Base-by-base conservation (phyloP, 2,113 vertebrate genomes). In the Donacobius atricapilla region DNA sequence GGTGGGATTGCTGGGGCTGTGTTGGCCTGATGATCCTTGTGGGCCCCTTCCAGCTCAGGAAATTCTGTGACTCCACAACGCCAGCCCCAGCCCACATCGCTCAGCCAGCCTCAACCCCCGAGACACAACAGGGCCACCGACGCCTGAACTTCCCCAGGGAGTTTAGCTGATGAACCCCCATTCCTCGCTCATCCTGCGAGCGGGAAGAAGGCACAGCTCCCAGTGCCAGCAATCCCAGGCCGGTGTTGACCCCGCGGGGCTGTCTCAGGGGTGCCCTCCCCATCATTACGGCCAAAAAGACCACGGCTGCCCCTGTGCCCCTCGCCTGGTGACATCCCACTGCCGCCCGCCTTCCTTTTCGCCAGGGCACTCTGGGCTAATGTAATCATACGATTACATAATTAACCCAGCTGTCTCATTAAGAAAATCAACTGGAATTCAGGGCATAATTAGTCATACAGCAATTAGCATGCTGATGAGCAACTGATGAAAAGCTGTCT, bases 361-460 rank as follows among this genome's bases (percentile, higher is more conserved):
- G 97, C 98, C 97, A 92, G 98, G 98, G 97, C 97, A 98, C 97
- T 98, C 97, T 97, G 95, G 98, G 98, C 98, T 98, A 98, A 98
- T 98, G 98, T 98, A 98, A 98, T 99, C 98, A 98, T 98, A 98
- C 98, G 98, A 99, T 99, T 99, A 98, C 98, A 98, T 98, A 99
- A 99, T 99, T 98, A 98, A 98, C 98, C 98, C 98, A 98, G 98
- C 98, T 99, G 98, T 99, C 98, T 99, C 98, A 98, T 99, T 98
- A 98, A 98, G 98, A 98, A 98, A 98, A 98, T 98, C 98, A 98
- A 98, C 98, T 99, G 98, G 98, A 99, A 98, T 98, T 98, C 98
- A 98, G 98, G 98, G 98, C 98, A 98, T 99, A 98, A 98, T 99
- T 99, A 99, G 98, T 98, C 98, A 98, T 98, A 98, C 97, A 92